phyloP scores from a whole-genome alignment of 1,140 invertebrate species.

The Ips nitidus region DNA sequence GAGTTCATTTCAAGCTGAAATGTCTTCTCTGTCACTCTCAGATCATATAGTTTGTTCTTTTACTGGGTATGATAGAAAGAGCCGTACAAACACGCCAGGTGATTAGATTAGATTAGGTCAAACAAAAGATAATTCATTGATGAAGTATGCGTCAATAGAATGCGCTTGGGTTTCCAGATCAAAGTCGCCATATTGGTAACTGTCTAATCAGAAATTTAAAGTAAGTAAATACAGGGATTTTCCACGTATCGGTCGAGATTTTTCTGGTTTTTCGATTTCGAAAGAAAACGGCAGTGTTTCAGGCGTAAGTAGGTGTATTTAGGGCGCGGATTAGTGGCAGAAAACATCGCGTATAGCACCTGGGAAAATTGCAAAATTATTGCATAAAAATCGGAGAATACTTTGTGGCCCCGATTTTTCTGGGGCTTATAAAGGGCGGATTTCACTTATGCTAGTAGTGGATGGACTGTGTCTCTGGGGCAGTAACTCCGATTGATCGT shows the following conservation, averaged over 20 bases:
- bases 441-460: neutral
- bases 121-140: too few relatives aligned
- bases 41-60: too few relatives aligned
- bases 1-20: too few relatives aligned
- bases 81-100: too few relatives aligned
- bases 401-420: constrained; percentile 28
- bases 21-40: too few relatives aligned
- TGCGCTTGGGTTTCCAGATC: constrained; percentile 38
- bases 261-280: constrained; percentile 33
- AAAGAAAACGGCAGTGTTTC: constrained; percentile 26
- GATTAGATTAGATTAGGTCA: too few relatives aligned
- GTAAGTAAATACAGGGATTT: constrained; percentile 47
- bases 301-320: constrained; percentile 40
- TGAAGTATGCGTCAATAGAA: constrained; percentile 1
- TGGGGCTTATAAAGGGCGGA: constrained; percentile 28
- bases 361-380: constrained; percentile 29
- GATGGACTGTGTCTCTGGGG: too few relatives aligned
- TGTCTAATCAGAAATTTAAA: constrained; percentile 48
- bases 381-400: constrained; percentile 43
- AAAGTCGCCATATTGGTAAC: constrained; percentile 49
- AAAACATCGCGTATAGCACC: constrained; percentile 14
- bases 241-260: constrained; percentile 38
- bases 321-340: constrained; percentile 7
- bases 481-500: too few relatives aligned
- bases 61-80: too few relatives aligned